Base-by-base conservation (phyloP, 2,113 vertebrate genomes). In the Pandion haliaetus region DNA sequence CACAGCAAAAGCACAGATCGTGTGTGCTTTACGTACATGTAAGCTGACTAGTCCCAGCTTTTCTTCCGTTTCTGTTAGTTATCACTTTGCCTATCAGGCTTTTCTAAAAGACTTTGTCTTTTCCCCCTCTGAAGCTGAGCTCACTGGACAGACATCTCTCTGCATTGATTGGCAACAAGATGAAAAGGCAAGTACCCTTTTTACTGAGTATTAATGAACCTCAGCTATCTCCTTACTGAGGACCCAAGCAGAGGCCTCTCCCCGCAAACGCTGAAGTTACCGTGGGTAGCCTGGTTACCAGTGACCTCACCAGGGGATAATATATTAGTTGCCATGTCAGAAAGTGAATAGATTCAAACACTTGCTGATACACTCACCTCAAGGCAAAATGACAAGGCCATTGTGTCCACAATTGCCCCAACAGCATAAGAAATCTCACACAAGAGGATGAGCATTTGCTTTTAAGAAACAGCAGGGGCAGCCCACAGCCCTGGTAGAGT, bases 1-100 rank as follows among this genome's bases (percentile, higher is more conserved):
- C 49, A 50, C 18, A 62, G 81, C 65, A 58, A 42, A 34, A 77
- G n/a, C 42, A 62, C 1, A 72, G 67, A 17, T 45, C 0, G 1
- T 4, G 32, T 72, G 32, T 32, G 21, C 1, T 67, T 58, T 49
- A 61, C 0, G 0, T 25, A 47, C 8, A 1, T 14, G 10, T 20
- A 62, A 77, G 13, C 4, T 40, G 78, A 36, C n/a, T 18, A 40
- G 25, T 42, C 69, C 62, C 61, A 92, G 31, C 25, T 84, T 70
- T 74, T 50, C 20, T 2, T 79, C 71, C 0, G 1, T 49, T 58
- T 61, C 58, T 73, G 44, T 73, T 59, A 36, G 54, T 65, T 40
- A 61, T 19, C 3, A 17, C 49, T 80, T 40, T 14, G 45, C 12
- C 61, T 38, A 17, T 20, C 42, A 76, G n/a, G 32, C 52, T 72